These are phyloP conservation scores for Paracyprichromis sp. DNA, from an alignment of 2,113 vertebrate genomes.

Conservation along the genomic window DNA sequence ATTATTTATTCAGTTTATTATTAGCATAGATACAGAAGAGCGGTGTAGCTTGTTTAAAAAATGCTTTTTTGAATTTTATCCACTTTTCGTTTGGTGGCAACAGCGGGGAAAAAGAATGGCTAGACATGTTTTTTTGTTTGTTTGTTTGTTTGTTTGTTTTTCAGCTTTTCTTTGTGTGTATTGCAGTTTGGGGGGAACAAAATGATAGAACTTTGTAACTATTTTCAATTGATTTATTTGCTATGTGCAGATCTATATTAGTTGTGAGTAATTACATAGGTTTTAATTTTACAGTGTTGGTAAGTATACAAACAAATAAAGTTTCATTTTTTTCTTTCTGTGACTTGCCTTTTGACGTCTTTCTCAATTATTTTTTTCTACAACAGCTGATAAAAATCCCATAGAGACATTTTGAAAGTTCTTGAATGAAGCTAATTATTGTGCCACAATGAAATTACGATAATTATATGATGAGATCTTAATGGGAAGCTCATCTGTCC, in stretches of 20 bases:
- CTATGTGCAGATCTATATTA: slow-evolving; percentile 71
- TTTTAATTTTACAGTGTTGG: slow-evolving; percentile 67
- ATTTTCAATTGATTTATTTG: slow-evolving; percentile 66
- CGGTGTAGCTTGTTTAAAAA: slow-evolving; percentile 16
- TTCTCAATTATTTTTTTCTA: neutral
- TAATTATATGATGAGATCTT: neutral
- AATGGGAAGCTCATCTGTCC: neutral
- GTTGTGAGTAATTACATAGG: slow-evolving; percentile 66
- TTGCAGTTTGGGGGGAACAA: slow-evolving; percentile 39
- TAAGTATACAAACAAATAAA: slow-evolving; percentile 68
- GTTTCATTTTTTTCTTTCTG: slow-evolving; percentile 64
- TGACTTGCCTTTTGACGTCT: slow-evolving; percentile 4
- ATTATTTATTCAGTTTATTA: slow-evolving; percentile 60
- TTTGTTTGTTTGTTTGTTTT: neutral
- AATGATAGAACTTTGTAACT: slow-evolving; percentile 53
- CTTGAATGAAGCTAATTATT: neutral
- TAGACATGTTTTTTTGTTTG: neutral
- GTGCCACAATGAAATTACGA: neutral
- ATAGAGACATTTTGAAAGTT: neutral
- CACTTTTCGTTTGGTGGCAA: slow-evolving; percentile 31
- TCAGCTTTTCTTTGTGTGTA: slow-evolving; percentile 54
- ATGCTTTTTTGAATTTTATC: neutral
- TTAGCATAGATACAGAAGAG: slow-evolving; percentile 30
- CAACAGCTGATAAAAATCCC: neutral
- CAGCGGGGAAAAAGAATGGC: slow-evolving; percentile 24